Evolutionary conservation across 35 echinoderm and acorn worm species (phyloP), one percentile per base, ranked within the genome.

Genomic region (Apostichopus parvimensis): DNA sequence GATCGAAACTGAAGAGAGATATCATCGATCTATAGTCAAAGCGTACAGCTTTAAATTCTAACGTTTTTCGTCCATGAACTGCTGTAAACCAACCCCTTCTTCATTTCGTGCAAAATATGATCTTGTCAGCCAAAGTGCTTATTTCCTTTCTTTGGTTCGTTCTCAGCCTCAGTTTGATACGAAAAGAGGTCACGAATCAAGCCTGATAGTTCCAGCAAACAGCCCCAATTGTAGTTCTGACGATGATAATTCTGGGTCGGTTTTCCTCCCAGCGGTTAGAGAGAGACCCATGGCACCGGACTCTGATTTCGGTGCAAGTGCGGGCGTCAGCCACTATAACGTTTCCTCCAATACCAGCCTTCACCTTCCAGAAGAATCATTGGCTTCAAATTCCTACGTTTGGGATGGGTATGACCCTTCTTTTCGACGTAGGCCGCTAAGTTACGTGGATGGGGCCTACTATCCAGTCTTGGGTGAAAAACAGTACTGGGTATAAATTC

Each of bases 361-460:
- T 21, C 87, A 79, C 53, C 92, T 78, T 20, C 87, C 71, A 54
- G 87, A 86, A 11, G 94, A 78, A 21, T 84, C 88, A 7, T n/a
- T 92, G 7, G 91, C 81, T 13, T 78, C 89, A 25, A 90, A 73
- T n/a, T 95, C 92, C 2, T 98, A 86, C 62, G 96, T 95, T 52
- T 98, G 96, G 96, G 96, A 98, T 56, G 91, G 91, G 10, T 98
- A 95, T 76, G 96, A 98, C 28, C 96, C 96, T 1, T 91, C 90
- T 1, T 98, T 95, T 76, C 60, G 78, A 10, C 91, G 80, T 10
- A 64, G 88, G 61, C 75, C 75, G 12, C 54, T 98, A 4, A 80
- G 90, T 56, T 98, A 94, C 77, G 73, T 95, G 13, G 91, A 98
- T 70, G 96, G 96, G 20, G 96, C 94, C 15, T 98, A 95, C 81